Conservation (phyloP, 2,113 vertebrate species). For the Danionella cerebrum region DNA sequence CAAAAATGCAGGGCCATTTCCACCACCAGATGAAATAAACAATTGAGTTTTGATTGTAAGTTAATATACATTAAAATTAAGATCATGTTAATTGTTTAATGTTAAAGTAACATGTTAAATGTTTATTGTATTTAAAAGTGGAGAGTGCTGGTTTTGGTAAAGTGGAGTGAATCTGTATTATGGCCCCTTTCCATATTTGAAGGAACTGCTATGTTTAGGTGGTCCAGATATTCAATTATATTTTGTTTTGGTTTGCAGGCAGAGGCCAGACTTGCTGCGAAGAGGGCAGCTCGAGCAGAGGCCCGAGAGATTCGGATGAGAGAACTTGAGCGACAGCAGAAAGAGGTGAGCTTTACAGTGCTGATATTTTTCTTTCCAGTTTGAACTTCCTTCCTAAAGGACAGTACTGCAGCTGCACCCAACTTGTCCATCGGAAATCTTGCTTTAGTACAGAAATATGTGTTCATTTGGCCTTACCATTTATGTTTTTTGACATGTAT, state of each 20-base stretch:
- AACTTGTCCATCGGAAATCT: not conserved
- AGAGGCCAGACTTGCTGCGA: conserved; percentile 92
- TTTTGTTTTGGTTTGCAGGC: conserved; percentile 65
- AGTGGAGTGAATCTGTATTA: too few relatives aligned
- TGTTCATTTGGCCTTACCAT: not conserved
- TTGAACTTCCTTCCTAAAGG: not conserved
- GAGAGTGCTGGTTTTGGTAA: too few relatives aligned
- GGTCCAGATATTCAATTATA: not conserved
- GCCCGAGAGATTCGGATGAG: conserved; percentile 96
- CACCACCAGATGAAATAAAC: too few relatives aligned
- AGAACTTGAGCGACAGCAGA: conserved; percentile 92
- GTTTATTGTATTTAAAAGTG: too few relatives aligned
- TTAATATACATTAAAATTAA: too few relatives aligned
- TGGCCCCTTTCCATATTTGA: not conserved
- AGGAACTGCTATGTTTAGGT: not conserved
- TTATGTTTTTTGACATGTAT: too few relatives aligned
- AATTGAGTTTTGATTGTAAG: too few relatives aligned
- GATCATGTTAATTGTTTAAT: too few relatives aligned
- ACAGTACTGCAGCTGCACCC: not conserved
- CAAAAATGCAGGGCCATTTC: too few relatives aligned
- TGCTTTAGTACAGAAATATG: not conserved
- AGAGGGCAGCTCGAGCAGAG: conserved; percentile 91
- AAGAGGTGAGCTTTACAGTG: conserved; percentile 72
- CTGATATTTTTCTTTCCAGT: too few relatives aligned
- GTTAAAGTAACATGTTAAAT: too few relatives aligned